Base-by-base conservation (phyloP, 2,113 vertebrate species). In the Crocuta crocuta region DNA sequence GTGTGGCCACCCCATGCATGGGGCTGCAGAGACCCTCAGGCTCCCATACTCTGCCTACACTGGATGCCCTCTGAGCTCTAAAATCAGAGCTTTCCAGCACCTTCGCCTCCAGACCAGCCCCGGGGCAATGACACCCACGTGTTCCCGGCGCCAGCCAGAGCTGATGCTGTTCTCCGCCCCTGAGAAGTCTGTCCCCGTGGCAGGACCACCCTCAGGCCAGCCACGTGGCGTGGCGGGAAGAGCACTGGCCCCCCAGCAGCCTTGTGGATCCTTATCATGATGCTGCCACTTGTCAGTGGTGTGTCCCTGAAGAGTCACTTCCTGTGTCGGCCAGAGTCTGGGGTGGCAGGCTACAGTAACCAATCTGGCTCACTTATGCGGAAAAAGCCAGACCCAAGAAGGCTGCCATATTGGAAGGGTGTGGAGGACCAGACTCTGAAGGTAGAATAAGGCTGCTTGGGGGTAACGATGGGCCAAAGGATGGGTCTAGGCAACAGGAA, bases 121-220 rank as follows among this genome's bases (percentile, higher is more conserved):
- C 4, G 16, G 2, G 5, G 48, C 15, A 2, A 2, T 0, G 13
- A 48, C 1, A 68, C 16, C 58, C 1, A 0, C 7, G 13, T 5
- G 26, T 43, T 11, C 55, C 39, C 4, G 1, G 35, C 48, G 2
- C 17, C 28, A 33, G 70, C 13, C 48, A 21, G 65, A 39, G 35
- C 39, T 13, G n/a, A 33, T 10, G 31, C 65, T 7, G 15, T 43
- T 8, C 28, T 31, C 23, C n/a, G 11, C 7, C 1, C 6, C 35
- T 13, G 39, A 58, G 80, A 58, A 94, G 66, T 5, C 66, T 70
- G 1, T 66, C 16, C 10, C 45, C 12, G 1, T 3, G 31, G 6
- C 58, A 58, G 33, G 65, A n/a, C 43, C 50, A 26, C 33, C 48
- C 35, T n/a, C n/a, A 33, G 78, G 28, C 24, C 91, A 76, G 19